Evolutionary conservation across 1,140 invertebrate species (phyloP).

Genomic region (Diorhabda carinulata): DNA sequence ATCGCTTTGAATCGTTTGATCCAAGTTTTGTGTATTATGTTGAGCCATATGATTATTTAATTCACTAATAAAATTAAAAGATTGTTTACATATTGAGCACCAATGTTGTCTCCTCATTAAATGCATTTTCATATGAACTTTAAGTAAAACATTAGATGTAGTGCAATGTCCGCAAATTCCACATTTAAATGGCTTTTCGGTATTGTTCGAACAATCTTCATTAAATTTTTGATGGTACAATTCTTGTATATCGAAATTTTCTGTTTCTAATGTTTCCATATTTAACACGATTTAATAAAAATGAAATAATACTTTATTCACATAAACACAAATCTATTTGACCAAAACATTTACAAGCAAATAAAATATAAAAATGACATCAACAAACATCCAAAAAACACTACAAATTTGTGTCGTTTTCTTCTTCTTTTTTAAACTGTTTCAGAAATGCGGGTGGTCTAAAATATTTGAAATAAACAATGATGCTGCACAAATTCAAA

Average conservation of each 20-base stretch:
- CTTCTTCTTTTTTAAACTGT: too few species aligned
- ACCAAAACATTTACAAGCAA: too few species aligned
- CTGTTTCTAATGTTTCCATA: too few species aligned
- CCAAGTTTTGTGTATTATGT: conserved; percentile 5
- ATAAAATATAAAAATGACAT: too few species aligned
- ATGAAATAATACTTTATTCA: too few species aligned
- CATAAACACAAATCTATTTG: too few species aligned
- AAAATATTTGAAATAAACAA: conserved; percentile 13
- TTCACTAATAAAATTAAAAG: conserved; percentile 10
- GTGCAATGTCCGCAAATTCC: conserved; percentile 6
- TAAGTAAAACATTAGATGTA: not conserved
- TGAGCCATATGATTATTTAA: conserved; percentile 5
- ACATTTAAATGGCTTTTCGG: not conserved
- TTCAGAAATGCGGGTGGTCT: conserved; percentile 17
- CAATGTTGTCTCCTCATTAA: not conserved
- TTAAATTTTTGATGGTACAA: too few species aligned
- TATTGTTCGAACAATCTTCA: conserved; percentile 1
- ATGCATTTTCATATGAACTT: conserved; percentile 9
- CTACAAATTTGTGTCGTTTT: too few species aligned
- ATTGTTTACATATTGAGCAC: conserved; percentile 3
- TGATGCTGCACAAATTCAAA: conserved; percentile 16
- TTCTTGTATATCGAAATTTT: too few species aligned
- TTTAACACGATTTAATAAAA: too few species aligned
- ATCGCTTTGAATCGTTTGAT: not conserved
- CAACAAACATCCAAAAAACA: too few species aligned